These are phyloP conservation scores for Synanthedon myopaeformis DNA, from an alignment of 2,888 invertebrate species.

Conservation along the genomic window DNA sequence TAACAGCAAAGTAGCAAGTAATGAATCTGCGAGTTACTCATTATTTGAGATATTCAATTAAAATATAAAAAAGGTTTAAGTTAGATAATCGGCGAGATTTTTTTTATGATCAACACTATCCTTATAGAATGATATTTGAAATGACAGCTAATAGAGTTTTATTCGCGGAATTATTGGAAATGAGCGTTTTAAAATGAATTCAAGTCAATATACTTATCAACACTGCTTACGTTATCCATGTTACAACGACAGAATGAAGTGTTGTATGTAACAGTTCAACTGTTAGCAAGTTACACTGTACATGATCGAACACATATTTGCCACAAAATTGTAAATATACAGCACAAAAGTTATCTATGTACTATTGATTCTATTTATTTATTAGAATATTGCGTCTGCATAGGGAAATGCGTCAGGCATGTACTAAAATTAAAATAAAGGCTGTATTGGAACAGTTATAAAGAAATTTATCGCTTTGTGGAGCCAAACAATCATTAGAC, in stretches of 20 bases:
- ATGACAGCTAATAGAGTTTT: too few species aligned
- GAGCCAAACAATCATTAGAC: slow-evolving; percentile 7
- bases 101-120: too few species aligned
- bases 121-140: too few species aligned
- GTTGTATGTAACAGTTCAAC: slow-evolving; percentile 5
- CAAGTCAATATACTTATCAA: slow-evolving; percentile 2
- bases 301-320: slow-evolving; percentile 20
- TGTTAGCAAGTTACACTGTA: slow-evolving; percentile 20
- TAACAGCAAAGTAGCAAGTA: too few species aligned
- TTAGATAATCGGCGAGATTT: too few species aligned
- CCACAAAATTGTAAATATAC: slow-evolving; percentile 26
- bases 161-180: too few species aligned
- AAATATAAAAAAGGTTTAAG: too few species aligned
- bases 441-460: slow-evolving; percentile 2
- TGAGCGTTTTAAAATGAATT: not conserved
- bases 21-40: too few species aligned
- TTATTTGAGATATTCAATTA: too few species aligned
- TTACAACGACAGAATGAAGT: slow-evolving; percentile 2
- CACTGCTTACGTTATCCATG: slow-evolving; percentile 4
- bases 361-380: slow-evolving; percentile 20
- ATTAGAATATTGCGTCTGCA: slow-evolving; percentile 11
- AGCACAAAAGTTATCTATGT: slow-evolving; percentile 16
- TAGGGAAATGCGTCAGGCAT: slow-evolving; percentile 7
- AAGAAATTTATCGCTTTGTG: slow-evolving; percentile 5
- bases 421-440: slow-evolving; percentile 1